Evolutionary conservation across 2,113 vertebrate genomes (phyloP), one percentile per base, ranked within the genome.

Genomic region (Prochilodus magdalenae): DNA sequence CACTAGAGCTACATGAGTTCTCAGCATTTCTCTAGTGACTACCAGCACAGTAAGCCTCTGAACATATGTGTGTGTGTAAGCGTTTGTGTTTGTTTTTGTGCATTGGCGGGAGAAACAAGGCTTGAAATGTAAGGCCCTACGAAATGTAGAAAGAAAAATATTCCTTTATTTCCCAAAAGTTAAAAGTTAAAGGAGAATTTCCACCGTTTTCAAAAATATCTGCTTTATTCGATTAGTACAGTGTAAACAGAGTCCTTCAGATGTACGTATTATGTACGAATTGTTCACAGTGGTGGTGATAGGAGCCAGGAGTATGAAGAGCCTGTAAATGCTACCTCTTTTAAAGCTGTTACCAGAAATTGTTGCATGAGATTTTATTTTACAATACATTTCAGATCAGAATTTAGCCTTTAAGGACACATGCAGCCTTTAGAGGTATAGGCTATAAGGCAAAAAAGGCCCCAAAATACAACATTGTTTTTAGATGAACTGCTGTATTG

Each of bases 11-110:
- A 59, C 30, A 53, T 20, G 24, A 57, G 76, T 40, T 79, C 49
- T 69, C 27, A 67, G 63, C 13, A 33, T 67, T 67, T 55, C n/a
- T 79, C 30, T 70, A 53, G 66, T 69, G 65, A 57, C 30, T 79
- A 40, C 57, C 27, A 70, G 51, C 29, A 18, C 51, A 69, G 77
- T 79, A 70, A 57, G 49, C 0, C 30, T 57, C 57, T 66, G 11
- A 47, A 18, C 59, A 62, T 66, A 24, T 77, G 75, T 77, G 40
- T 33, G 65, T 70, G 66, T 70, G 20, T 24, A 22, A 8, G 11
- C 13, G 30, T 44, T 22, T 67, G 36, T n/a, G 18, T 40, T 33
- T 69, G 55, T 59, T 59, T 59, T 59, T 24, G 6, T n/a, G 22
- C 10, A 24, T 6, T 59, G 10, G 26, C 15, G 12, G 24, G n/a